Evolutionary conservation across 2,797 vertebrate genomes (phyloP), one percentile per base, ranked within the genome.

Genomic region (Pangasius djambal): DNA sequence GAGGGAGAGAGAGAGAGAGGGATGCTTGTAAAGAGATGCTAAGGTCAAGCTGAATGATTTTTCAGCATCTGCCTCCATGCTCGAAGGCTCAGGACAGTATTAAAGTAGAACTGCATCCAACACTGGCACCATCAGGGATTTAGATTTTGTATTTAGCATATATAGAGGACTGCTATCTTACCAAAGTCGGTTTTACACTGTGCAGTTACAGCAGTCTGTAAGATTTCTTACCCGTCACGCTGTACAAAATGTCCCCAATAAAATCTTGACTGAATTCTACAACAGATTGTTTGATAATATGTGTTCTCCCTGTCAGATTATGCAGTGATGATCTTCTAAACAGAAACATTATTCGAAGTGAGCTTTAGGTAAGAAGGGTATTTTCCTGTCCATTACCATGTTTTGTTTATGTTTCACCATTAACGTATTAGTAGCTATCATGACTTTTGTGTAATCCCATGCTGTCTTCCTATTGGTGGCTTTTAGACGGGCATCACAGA

Each of bases 31-130:
- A 70, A 81, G 31, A 22, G 75, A 63, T 63, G 81, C 55, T 83
- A 89, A 86, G 88, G 88, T 89, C 84, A 89, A 34, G 75, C 28
- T 72, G 75, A 50, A 55, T 72, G 37, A 74, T 69, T 65, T 65
- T 59, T 28, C 69, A 25, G 48, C 61, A 70, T 7, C 37, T 67
- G 52, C n/a, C 61, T 59, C 57, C 28, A 52, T 52, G 74, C 70
- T 40, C 61, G 28, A 22, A 50, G 65, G 18, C 52, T 84, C n/a
- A 15, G 52, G 69, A 57, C 81, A 67, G 67, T 86, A 72, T 74
- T 81, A 72, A 59, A 87, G 50, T 63, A 70, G 74, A 81, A 82
- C 40, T 75, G 65, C 67, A 63, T 75, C 83, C 28, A 74, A 86
- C 77, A 31, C 50, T 57, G 48, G 75, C 55, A 88, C 83, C 74